A percentile compares a stretch with the other conserved stretches of the same genome.
These are phyloP conservation scores for Holcopasites calliopsidis DNA, from an alignment of 1,140 invertebrate species.

Conservation along the genomic window DNA sequence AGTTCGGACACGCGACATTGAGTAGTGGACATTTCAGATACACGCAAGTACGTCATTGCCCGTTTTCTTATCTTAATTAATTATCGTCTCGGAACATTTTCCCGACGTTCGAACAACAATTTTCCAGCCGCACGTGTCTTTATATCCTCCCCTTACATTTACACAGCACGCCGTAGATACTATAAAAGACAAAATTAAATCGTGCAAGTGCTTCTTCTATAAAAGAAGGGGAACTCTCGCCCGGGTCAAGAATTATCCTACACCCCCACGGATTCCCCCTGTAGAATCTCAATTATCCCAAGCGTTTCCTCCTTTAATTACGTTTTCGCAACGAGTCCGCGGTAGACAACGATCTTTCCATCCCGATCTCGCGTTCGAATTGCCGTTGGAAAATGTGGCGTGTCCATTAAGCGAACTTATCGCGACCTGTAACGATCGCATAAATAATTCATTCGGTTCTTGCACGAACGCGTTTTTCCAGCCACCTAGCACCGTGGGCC, in stretches of 20 bases:
- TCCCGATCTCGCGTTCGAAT: constrained; percentile 4
- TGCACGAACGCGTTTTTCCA: constrained; percentile 28
- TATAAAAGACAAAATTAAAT: too few species aligned
- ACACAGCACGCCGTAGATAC: too few species aligned
- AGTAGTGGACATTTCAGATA: not conserved
- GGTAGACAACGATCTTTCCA: constrained; percentile 6
- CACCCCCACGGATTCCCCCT: not conserved
- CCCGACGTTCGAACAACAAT: too few species aligned
- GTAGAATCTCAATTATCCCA: not conserved
- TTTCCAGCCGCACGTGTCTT: too few species aligned
- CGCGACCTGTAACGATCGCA: constrained; percentile 26
- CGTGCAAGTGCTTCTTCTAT: too few species aligned
- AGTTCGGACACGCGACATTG: constrained; percentile 4
- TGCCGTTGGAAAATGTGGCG: constrained; percentile 29
- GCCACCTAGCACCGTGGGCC: not conserved
- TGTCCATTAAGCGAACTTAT: constrained; percentile 34
- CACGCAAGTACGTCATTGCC: not conserved
- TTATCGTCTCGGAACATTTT: too few species aligned
- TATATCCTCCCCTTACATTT: too few species aligned
- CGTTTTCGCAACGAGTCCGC: constrained; percentile 1
- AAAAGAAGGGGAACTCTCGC: too few species aligned
- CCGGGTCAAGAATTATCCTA: constrained; percentile 4
- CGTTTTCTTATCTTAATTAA: too few species aligned
- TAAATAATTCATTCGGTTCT: constrained; percentile 39
- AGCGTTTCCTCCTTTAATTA: constrained; percentile 9